Conservation (phyloP, 2,113 vertebrate species). For the Himantopus leucocephalus region DNA sequence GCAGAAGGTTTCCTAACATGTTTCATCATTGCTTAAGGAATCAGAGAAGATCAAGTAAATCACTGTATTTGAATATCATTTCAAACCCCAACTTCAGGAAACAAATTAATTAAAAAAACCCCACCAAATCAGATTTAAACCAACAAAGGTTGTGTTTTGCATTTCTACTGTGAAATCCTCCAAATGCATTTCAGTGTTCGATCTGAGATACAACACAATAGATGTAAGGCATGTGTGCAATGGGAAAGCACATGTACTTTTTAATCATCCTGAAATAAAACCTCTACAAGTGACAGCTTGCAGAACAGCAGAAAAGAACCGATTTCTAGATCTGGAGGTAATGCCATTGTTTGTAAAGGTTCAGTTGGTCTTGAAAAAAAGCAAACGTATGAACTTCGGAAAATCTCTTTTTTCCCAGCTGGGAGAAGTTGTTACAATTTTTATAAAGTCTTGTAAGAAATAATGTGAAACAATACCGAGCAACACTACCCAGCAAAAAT, state of each 20-base stretch:
- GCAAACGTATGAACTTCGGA: background rate
- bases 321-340: background rate
- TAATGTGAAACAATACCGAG: background rate
- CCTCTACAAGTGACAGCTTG: background rate
- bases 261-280: constrained; percentile 4
- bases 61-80: background rate
- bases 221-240: background rate
- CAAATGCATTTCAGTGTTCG: background rate
- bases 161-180: background rate
- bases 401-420: background rate
- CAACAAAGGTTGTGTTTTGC: background rate
- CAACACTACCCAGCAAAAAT: background rate
- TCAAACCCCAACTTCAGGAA: background rate
- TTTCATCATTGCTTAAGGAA: background rate
- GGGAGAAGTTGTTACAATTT: background rate
- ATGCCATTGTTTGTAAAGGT: background rate
- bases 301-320: background rate
- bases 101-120: background rate
- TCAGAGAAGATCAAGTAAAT: background rate
- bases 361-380: background rate
- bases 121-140: background rate
- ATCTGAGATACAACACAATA: background rate
- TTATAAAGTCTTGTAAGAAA: background rate
- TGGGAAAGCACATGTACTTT: background rate
- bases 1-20: background rate